Percentiles rank a stretch among this genome's conserved stretches.
These are phyloP conservation scores for Drosophila pruinosa DNA, from an alignment of 1,140 invertebrate species.

Conservation along the genomic window DNA sequence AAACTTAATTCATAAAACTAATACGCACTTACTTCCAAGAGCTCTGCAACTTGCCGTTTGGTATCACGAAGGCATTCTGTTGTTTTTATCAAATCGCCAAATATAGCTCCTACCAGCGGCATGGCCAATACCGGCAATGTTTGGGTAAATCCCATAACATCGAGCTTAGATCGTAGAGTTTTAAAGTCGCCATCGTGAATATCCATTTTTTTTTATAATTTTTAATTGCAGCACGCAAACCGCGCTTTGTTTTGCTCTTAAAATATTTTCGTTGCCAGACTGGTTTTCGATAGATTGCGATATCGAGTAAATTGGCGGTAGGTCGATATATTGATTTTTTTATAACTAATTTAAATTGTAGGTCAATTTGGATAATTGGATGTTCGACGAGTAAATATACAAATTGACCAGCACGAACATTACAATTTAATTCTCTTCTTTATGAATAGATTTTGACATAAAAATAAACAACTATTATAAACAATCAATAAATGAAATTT, in stretches of 20 bases:
- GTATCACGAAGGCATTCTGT: conserved; percentile 88
- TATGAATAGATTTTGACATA: background rate
- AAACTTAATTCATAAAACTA: background rate
- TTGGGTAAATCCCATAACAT: conserved; percentile 77
- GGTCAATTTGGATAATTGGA: background rate
- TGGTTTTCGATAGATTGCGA: conserved; percentile 14
- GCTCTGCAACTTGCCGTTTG: conserved; percentile 61
- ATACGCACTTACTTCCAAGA: conserved; percentile 68
- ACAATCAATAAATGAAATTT: background rate
- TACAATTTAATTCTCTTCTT: background rate
- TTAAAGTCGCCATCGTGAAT: conserved; percentile 71
- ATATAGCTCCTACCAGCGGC: conserved; percentile 87
- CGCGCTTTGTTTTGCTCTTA: conserved; percentile 33
- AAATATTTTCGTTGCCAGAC: conserved; percentile 14
- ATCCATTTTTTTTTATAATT: conserved; percentile 41
- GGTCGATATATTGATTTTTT: conserved; percentile 14
- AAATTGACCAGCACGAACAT: background rate
- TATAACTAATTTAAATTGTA: background rate
- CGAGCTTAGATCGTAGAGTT: conserved; percentile 74
- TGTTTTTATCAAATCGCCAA: conserved; percentile 89
- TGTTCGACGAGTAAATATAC: background rate
- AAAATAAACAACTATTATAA: background rate
- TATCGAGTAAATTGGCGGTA: background rate
- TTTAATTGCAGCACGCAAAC: conserved; percentile 11
- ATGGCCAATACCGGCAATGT: conserved; percentile 82